Conservation (phyloP, 2,888 invertebrate genomes). For the Megaustenia siamemsis region DNA sequence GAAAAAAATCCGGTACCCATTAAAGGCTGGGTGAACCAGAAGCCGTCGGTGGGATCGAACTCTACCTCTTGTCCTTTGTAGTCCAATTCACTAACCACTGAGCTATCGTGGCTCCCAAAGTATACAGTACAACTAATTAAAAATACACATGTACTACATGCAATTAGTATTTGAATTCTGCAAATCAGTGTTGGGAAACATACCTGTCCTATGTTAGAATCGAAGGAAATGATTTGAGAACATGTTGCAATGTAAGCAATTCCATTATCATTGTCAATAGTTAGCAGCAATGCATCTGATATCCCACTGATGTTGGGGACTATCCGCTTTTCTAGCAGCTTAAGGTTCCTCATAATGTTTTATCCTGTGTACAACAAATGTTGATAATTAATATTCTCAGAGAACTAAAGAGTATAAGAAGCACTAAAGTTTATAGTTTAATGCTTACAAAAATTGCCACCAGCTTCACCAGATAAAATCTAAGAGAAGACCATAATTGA, state of each 20-base stretch:
- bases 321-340: slow-evolving; percentile 19
- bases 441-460: no score
- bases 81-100: no score
- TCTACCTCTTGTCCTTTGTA: no score
- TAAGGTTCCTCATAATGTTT: slow-evolving; percentile 43
- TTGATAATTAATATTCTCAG: not conserved
- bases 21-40: no score
- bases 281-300: slow-evolving; percentile 43
- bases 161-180: not conserved
- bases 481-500: no score
- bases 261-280: slow-evolving; percentile 17
- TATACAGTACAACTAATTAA: no score
- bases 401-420: not conserved
- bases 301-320: not conserved
- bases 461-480: no score
- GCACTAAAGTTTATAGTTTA: no score
- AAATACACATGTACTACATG: not conserved
- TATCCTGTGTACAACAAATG: not conserved
- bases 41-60: no score
- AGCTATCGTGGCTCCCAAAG: no score
- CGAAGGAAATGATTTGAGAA: slow-evolving; percentile 15
- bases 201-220: slow-evolving; percentile 21
- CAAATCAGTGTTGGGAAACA: not conserved
- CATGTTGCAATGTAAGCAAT: slow-evolving; percentile 12
- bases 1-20: no score